phyloP scores from a whole-genome alignment of 37 sponge, comb jelly and placozoan species.

The Ephydatia muelleri region DNA sequence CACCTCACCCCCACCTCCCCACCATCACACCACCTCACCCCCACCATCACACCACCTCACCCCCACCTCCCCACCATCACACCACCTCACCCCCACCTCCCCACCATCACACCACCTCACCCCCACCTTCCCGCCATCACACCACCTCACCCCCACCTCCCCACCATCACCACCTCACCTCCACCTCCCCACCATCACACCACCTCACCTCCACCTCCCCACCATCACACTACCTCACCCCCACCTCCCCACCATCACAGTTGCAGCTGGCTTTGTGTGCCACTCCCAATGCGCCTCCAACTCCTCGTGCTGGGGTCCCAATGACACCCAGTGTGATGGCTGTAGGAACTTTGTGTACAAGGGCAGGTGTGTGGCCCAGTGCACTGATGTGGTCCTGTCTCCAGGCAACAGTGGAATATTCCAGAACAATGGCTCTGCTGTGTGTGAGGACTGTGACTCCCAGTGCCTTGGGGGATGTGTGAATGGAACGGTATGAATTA shows the following conservation, averaged over 20 bases:
- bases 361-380: background rate
- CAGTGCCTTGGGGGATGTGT: conserved; percentile 52
- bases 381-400: background rate
- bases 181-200: background rate
- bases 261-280: background rate
- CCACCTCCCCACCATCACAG: background rate
- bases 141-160: too few relatives aligned
- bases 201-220: background rate
- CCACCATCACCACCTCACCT: too few relatives aligned
- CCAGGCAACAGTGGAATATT: background rate
- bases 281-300: background rate
- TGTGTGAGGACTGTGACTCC: conserved; percentile 52
- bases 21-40: too few relatives aligned
- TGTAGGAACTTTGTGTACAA: background rate
- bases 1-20: too few relatives aligned
- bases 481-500: conserved; percentile 31
- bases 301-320: background rate
- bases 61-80: too few relatives aligned
- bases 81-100: too few relatives aligned
- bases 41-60: too few relatives aligned
- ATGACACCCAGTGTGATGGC: background rate
- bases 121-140: too few relatives aligned
- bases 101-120: too few relatives aligned
- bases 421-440: conserved; percentile 10
- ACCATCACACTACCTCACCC: background rate